These are phyloP conservation scores for Noctuana brunneofusca DNA, from an alignment of 2,888 invertebrate species.

Conservation along the genomic window DNA sequence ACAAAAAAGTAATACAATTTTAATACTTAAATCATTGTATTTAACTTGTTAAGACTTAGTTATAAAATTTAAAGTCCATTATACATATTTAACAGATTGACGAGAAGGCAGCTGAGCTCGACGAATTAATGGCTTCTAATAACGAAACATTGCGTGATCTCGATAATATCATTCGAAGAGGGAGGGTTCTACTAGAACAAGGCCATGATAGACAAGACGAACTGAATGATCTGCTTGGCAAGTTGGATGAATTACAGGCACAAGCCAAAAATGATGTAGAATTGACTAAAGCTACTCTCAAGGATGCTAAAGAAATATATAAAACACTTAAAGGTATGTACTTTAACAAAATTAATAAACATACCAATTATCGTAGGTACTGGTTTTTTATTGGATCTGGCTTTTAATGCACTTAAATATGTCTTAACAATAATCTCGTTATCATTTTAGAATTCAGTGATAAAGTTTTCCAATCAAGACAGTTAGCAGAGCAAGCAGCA, in stretches of 20 bases:
- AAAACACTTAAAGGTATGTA: slow-evolving; percentile 86
- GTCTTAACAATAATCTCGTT: too few relatives aligned
- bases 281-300: slow-evolving; percentile 87
- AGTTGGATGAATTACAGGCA: slow-evolving; percentile 88
- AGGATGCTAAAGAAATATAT: slow-evolving; percentile 86
- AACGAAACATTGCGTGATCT: slow-evolving; percentile 84
- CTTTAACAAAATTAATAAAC: background rate
- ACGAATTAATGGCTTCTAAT: slow-evolving; percentile 79
- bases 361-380: background rate
- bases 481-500: slow-evolving; percentile 90
- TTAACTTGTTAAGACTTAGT: background rate
- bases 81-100: slow-evolving; percentile 76
- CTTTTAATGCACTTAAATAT: background rate
- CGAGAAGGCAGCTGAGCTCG: slow-evolving; percentile 69
- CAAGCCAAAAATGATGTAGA: slow-evolving; percentile 92
- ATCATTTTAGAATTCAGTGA: slow-evolving; percentile 90
- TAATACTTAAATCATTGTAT: too few relatives aligned
- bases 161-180: slow-evolving; percentile 84
- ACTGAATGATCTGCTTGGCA: slow-evolving; percentile 90
- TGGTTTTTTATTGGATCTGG: slow-evolving; percentile 32
- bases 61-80: background rate
- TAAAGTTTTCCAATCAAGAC: slow-evolving; percentile 92
- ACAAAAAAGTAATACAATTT: background rate
- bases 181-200: slow-evolving; percentile 86
- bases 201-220: slow-evolving; percentile 85